These are phyloP conservation scores for Aleiodes testaceus DNA, from an alignment of 2,888 invertebrate genomes.

Conservation along the genomic window DNA sequence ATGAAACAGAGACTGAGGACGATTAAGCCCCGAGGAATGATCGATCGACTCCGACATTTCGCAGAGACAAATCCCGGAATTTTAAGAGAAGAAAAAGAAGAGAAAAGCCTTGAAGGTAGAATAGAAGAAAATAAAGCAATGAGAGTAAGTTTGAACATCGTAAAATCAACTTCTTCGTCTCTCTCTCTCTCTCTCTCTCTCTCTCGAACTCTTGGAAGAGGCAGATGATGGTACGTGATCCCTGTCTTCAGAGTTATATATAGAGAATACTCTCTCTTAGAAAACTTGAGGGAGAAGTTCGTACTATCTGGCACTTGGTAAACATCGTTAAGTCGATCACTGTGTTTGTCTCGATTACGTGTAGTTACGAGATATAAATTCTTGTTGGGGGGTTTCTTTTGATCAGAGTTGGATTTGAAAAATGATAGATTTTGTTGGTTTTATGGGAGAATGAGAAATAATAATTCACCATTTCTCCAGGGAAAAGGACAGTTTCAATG, in stretches of 20 bases:
- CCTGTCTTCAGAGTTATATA: conserved; percentile 7
- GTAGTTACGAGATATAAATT: conserved; percentile 29
- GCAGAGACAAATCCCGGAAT: conserved; percentile 3
- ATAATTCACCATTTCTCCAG: not conserved
- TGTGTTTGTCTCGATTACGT: conserved; percentile 50
- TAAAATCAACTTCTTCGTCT: conserved; percentile 24
- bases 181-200: not conserved
- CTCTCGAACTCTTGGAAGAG: no score
- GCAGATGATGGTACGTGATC: conserved; percentile 7
- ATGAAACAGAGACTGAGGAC: conserved; percentile 5
- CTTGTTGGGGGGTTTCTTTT: no score
- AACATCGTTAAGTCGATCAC: conserved; percentile 54
- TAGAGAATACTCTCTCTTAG: conserved; percentile 16
- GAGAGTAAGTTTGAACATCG: conserved; percentile 22
- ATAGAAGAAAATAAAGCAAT: not conserved
- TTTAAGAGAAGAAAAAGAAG: no score
- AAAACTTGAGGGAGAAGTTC: conserved; percentile 3
- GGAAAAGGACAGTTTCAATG: not conserved
- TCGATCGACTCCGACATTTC: conserved; percentile 12
- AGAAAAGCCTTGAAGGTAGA: no score
- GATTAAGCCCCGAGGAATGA: conserved; percentile 12
- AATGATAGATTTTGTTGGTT: no score
- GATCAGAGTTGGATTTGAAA: no score
- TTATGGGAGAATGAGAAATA: no score
- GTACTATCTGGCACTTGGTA: conserved; percentile 47